Base-by-base conservation (phyloP, 2,888 invertebrate species). In the Ariolimax columbianus region DNA sequence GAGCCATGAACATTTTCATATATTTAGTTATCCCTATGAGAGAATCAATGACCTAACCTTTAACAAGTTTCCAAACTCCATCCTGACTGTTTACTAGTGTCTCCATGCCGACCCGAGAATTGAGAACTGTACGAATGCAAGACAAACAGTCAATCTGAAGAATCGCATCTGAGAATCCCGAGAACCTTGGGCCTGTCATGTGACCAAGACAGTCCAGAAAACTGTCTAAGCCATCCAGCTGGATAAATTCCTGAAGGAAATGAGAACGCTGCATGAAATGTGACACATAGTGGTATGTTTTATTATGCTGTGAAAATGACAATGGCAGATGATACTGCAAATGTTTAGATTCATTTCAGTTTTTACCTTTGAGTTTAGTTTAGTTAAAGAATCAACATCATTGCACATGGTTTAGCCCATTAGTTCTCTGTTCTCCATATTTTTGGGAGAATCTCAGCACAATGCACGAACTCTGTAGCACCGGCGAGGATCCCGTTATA, bases 111-210 rank as follows among this genome's bases (percentile, higher is more conserved):
- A 93, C 89, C 59, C 89, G 90, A 30, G 94, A 94, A 89, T 95
- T 95, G 89, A 95, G 93, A 30, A 95, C 93, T 30, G 94, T 93
- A 38, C 94, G 91, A 47, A 95, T 90, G 89, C 95, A 95, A 0
- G 92, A 91, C 6, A 95, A 93, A 88, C 95, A 95, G 89, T 95
- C 94, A 77, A 95, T 90, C 90, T 94, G 94, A 4, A 94, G 91
- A 26, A 94, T 91, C 30, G 94, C 94, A 86, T 94, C 94, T 3
- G 94, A 93, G 87, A 94, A 91, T 82, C 92, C 92, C 17, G 92
- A 91, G 83, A 92, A 91, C 63, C 30, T 47, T 47, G 78, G 59
- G 43, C 89, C 90, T 9, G 90, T 92, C 88, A 94, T 91, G 82
- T 93, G 92, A 70, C 93, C 93, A 87, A 95, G 90, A 33, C 94